Conservation (phyloP, 2,888 invertebrate species). For the Drosophila cyrtoloma region DNA sequence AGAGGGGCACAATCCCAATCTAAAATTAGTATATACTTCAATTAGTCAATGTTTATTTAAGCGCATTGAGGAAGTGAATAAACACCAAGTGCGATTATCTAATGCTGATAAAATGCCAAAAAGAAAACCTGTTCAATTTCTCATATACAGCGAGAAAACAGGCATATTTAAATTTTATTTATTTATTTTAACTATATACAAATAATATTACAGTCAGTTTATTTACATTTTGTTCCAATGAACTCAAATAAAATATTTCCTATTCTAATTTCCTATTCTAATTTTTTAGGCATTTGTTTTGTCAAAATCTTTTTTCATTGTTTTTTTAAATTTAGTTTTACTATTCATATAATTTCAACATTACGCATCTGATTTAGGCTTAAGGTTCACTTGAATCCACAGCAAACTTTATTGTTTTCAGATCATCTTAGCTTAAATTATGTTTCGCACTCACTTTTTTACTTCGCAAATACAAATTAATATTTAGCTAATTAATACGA, state of each 20-base stretch:
- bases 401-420: background rate
- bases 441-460: background rate
- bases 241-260: background rate
- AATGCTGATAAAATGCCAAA: slow-evolving; percentile 31
- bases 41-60: slow-evolving; percentile 54
- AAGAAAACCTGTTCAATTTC: slow-evolving; percentile 14
- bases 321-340: background rate
- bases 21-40: slow-evolving; percentile 6
- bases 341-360: background rate
- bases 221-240: no score
- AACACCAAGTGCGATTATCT: slow-evolving; percentile 35
- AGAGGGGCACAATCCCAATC: slow-evolving; percentile 30
- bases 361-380: background rate
- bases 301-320: background rate
- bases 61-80: slow-evolving; percentile 61
- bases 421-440: background rate
- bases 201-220: background rate
- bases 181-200: background rate
- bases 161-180: background rate
- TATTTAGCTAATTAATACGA: background rate
- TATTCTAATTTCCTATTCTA: background rate
- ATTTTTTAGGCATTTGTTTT: background rate
- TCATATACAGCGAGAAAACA: background rate
- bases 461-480: background rate
- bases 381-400: background rate